Conservation (phyloP, 2,797 vertebrate species). For the Nannoperca obscura region DNA sequence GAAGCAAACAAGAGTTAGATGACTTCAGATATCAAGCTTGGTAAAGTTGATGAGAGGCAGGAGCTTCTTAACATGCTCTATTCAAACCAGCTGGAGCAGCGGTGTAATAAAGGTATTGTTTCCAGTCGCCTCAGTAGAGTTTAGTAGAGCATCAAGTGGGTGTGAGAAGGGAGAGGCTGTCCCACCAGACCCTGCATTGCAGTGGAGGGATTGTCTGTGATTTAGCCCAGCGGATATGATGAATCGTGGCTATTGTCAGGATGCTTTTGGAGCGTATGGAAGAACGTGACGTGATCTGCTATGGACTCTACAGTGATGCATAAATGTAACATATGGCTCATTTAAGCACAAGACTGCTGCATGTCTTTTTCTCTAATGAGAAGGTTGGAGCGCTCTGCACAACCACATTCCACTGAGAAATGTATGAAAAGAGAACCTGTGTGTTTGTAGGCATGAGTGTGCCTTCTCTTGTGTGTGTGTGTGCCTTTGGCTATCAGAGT, state of each 20-base stretch:
- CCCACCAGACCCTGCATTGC: constrained; percentile 64
- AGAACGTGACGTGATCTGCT: constrained; percentile 64
- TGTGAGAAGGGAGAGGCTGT: constrained; percentile 77
- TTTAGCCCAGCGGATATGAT: constrained; percentile 60
- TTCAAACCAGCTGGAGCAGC: constrained; percentile 52
- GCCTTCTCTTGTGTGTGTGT: background rate
- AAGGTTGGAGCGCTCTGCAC: constrained; percentile 23
- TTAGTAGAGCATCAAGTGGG: constrained; percentile 73
- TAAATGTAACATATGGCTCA: constrained; percentile 41
- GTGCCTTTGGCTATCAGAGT: background rate
- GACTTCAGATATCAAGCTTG: constrained; percentile 22
- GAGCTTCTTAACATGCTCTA: constrained; percentile 24
- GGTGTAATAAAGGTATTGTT: constrained; percentile 44
- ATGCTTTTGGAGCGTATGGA: constrained; percentile 71
- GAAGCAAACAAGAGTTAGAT: background rate
- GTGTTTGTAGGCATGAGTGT: constrained; percentile 30
- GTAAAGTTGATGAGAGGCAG: constrained; percentile 34
- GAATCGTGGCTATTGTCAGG: constrained; percentile 76
- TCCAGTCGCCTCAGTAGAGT: constrained; percentile 36
- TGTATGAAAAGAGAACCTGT: constrained; percentile 41
- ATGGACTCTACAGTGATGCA: constrained; percentile 30
- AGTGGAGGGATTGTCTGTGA: constrained; percentile 64
- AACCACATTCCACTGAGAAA: constrained; percentile 38
- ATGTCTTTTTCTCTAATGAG: constrained; percentile 25
- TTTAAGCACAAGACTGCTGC: constrained; percentile 26